phyloP scores from a whole-genome alignment of 2,797 vertebrate species.

The Scyliorhinus canicula region DNA sequence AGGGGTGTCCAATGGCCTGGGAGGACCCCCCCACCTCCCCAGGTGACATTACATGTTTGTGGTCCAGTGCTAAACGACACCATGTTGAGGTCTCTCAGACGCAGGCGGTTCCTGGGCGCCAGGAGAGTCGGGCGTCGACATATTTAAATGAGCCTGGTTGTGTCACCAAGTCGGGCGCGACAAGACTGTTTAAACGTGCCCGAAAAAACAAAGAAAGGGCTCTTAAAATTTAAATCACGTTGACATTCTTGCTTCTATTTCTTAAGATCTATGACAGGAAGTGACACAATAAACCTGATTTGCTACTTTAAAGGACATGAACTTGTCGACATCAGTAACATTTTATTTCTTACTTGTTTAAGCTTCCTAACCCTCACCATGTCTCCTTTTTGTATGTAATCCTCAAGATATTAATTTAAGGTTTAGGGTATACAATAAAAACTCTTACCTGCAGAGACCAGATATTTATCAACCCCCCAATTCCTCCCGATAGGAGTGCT shows the following conservation, averaged over 20 bases:
- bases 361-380: background rate
- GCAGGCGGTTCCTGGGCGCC: too few relatives aligned
- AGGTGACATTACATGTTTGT: too few relatives aligned
- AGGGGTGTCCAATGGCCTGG: too few relatives aligned
- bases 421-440: background rate
- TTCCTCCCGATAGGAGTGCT: constrained; percentile 65
- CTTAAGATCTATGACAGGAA: background rate
- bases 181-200: too few relatives aligned
- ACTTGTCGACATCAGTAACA: background rate
- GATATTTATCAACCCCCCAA: constrained; percentile 69
- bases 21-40: too few relatives aligned
- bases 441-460: constrained; percentile 67
- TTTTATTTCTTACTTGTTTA: background rate
- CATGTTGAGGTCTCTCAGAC: too few relatives aligned
- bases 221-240: background rate
- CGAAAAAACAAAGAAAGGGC: background rate
- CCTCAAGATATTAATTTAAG: background rate
- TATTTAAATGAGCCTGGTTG: too few relatives aligned
- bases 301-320: background rate
- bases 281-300: background rate
- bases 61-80: too few relatives aligned
- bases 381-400: background rate
- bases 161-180: too few relatives aligned
- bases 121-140: too few relatives aligned
- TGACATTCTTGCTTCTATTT: background rate